These are phyloP conservation scores for Carollia perspicillata DNA, from an alignment of 2,113 vertebrate genomes.

Conservation along the genomic window DNA sequence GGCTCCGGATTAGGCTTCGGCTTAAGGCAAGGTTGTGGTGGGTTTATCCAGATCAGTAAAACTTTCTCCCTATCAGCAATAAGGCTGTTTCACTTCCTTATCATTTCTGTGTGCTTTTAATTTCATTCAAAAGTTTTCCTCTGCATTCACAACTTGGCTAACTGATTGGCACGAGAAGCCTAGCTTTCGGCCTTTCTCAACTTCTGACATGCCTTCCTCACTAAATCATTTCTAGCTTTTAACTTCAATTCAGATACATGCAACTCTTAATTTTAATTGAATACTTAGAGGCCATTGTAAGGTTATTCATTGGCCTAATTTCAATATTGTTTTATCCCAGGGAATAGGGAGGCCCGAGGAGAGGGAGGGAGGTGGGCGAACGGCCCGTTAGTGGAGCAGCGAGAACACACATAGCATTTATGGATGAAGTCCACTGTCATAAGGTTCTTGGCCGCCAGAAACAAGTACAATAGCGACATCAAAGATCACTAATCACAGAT, in stretches of 20 bases:
- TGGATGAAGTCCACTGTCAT: neutral
- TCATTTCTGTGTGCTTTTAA: neutral
- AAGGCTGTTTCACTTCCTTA: neutral
- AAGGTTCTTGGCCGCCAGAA: neutral
- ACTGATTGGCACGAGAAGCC: neutral
- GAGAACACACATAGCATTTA: neutral
- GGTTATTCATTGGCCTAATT: neutral
- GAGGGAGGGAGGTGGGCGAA: neutral
- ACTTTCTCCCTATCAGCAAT: neutral
- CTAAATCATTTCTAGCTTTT: neutral
- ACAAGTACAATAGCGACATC: neutral
- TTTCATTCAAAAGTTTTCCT: neutral
- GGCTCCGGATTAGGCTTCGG: neutral
- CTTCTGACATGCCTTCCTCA: neutral
- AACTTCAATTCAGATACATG: neutral
- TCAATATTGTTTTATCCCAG: neutral
- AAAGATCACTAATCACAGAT: neutral
- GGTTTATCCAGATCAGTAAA: neutral
- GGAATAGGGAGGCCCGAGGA: neutral
- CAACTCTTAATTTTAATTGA: neutral
- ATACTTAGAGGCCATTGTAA: neutral
- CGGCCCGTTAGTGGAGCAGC: neutral
- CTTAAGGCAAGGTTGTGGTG: neutral
- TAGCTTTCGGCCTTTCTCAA: neutral
- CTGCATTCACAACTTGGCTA: neutral